Conservation (phyloP, 2,113 vertebrate genomes). For the Micromys minutus region DNA sequence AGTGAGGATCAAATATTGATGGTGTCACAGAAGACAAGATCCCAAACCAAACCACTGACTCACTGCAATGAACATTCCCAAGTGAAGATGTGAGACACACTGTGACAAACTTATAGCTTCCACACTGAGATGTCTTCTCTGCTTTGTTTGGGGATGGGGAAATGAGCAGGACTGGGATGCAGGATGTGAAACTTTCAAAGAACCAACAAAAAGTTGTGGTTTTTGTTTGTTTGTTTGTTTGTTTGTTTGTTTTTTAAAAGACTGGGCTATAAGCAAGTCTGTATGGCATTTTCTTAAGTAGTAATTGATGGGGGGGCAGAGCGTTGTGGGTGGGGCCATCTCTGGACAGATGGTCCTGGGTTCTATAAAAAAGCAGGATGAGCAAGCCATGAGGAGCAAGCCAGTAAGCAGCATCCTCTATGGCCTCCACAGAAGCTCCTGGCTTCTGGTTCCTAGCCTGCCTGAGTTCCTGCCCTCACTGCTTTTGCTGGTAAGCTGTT, state of each 20-base stretch:
- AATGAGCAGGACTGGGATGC: not conserved
- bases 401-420: not conserved
- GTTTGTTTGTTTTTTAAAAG: not conserved
- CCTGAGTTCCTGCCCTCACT: not conserved
- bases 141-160: not conserved
- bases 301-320: not conserved
- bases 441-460: not conserved
- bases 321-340: not conserved
- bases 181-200: not conserved
- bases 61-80: not conserved
- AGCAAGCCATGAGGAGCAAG: not conserved
- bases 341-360: not conserved
- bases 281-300: not conserved
- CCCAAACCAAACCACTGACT: not conserved
- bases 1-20: not conserved
- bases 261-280: not conserved
- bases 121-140: not conserved
- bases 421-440: not conserved
- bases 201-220: not conserved
- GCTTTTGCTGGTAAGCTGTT: not conserved
- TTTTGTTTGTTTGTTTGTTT: no score
- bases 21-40: not conserved
- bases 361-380: not conserved
- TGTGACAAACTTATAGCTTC: not conserved
- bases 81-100: not conserved